Evolutionary conservation across 2,888 invertebrate species (phyloP).

Genomic region (Meliscaeva auricollis): DNA sequence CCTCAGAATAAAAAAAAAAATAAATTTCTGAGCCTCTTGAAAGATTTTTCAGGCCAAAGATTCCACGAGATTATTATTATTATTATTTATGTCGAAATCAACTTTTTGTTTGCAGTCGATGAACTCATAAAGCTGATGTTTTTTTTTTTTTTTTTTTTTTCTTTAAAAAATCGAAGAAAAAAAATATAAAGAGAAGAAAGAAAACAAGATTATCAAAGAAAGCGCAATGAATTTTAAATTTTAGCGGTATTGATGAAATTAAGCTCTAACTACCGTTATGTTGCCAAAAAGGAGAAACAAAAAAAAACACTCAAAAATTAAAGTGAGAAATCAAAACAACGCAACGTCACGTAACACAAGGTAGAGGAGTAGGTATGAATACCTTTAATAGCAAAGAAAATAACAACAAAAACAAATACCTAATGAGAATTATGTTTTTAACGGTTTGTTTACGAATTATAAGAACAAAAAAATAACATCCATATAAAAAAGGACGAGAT

Average conservation of each 20-base stretch:
- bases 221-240: slow-evolving; percentile 63
- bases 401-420: slow-evolving; percentile 30
- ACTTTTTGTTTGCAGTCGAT: slow-evolving; percentile 59
- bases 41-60: slow-evolving; percentile 38
- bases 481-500: slow-evolving; percentile 23
- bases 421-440: slow-evolving; percentile 26
- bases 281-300: slow-evolving; percentile 21
- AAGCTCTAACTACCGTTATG: slow-evolving; percentile 54
- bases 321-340: neutral
- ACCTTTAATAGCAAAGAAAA: no score
- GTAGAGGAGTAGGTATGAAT: no score
- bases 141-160: slow-evolving; percentile 3
- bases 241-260: slow-evolving; percentile 55
- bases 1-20: slow-evolving; percentile 41
- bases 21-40: slow-evolving; percentile 1
- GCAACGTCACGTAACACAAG: neutral
- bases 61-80: slow-evolving; percentile 36
- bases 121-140: slow-evolving; percentile 65
- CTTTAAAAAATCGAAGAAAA: slow-evolving; percentile 1
- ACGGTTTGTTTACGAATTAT: slow-evolving; percentile 70
- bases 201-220: slow-evolving; percentile 35
- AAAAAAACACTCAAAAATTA: slow-evolving; percentile 33
- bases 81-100: slow-evolving; percentile 45
- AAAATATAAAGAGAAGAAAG: slow-evolving; percentile 24
- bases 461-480: neutral